Evolutionary conservation across 2,113 vertebrate species (phyloP), one percentile per base, ranked within the genome.

Genomic region (Trogon melanurus): DNA sequence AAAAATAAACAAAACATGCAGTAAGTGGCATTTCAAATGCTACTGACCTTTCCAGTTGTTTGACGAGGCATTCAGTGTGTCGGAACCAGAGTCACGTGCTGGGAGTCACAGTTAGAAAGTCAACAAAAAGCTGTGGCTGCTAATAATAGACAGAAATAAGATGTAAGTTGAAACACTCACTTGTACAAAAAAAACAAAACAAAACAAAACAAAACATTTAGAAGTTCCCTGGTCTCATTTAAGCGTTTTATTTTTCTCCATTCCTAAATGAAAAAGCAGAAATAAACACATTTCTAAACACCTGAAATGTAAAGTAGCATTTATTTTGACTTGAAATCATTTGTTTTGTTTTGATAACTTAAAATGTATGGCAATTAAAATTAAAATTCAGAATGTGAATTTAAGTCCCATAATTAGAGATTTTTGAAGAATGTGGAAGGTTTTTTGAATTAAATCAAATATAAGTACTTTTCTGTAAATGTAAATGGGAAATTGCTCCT

Each of bases 21-120:
- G 11, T 64, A 71, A 84, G 25, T 80, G 69, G 16, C 36, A 44
- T 88, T 96, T 80, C 69, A 91, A n/a, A 86, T 60, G 25, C 32
- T 86, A 57, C 32, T 94, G 93, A 94, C 75, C 81, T 86, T 93
- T 89, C 48, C n/a, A 81, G 79, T 29, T 85, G 29, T 79, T 96
- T 64, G 38, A 88, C 34, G 21, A 80, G 38, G 16, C 27, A 61
- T 88, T 88, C 60, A 93, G 26, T 82, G 13, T 41, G 13, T 53
- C 74, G 27, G 41, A 76, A 64, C 17, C 12, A 67, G 21, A 92
- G 17, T 3, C 54, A 72, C 0, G 0, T 45, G 11, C 45, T 60
- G 18, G 10, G 23, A 93, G 12, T 5, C n/a, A 34, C 6, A n/a
- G 27, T 44, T 41, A 70, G 25, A 88, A 78, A 93, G 54, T 29